Percentiles rank a stretch among this genome's conserved stretches.
phyloP scores from a whole-genome alignment of 1,140 invertebrate species.

The Lineus longissimus region DNA sequence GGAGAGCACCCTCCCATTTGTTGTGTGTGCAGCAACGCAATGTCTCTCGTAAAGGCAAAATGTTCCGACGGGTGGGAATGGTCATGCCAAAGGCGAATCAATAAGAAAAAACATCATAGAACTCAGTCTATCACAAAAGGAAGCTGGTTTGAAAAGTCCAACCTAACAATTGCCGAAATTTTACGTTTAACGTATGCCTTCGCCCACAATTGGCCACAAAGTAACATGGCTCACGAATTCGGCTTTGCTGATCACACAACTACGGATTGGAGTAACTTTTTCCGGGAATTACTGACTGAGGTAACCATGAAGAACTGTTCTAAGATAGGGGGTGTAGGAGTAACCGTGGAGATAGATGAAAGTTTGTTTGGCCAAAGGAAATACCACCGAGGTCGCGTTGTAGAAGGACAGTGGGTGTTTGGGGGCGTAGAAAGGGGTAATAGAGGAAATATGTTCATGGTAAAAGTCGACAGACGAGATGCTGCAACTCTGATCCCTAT shows the following conservation, averaged over 20 bases:
- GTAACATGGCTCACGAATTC: background rate
- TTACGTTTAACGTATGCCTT: slow-evolving; percentile 9
- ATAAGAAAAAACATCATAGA: too few species aligned
- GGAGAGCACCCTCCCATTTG: too few species aligned
- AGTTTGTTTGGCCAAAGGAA: slow-evolving; percentile 19
- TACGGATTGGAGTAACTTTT: slow-evolving; percentile 16
- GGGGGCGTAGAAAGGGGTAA: slow-evolving; percentile 14
- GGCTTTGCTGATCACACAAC: slow-evolving; percentile 1
- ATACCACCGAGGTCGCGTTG: slow-evolving; percentile 17
- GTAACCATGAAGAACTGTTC: background rate
- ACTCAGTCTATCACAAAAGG: too few species aligned
- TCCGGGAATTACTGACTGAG: background rate
- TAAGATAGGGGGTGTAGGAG: background rate
- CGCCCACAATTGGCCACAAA: slow-evolving; percentile 4
- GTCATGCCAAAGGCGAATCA: too few species aligned
- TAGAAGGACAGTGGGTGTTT: slow-evolving; percentile 22
- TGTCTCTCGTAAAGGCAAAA: too few species aligned
- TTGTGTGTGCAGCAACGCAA: too few species aligned
- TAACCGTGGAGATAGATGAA: slow-evolving; percentile 19
- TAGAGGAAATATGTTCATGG: slow-evolving; percentile 7
- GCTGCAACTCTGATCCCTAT: slow-evolving; percentile 12
- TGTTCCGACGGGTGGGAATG: background rate
- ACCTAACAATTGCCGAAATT: background rate
- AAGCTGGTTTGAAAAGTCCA: too few species aligned
- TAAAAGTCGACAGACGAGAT: slow-evolving; percentile 12